Base-by-base conservation (phyloP, 2,888 invertebrate species). In the Clanis bilineata region DNA sequence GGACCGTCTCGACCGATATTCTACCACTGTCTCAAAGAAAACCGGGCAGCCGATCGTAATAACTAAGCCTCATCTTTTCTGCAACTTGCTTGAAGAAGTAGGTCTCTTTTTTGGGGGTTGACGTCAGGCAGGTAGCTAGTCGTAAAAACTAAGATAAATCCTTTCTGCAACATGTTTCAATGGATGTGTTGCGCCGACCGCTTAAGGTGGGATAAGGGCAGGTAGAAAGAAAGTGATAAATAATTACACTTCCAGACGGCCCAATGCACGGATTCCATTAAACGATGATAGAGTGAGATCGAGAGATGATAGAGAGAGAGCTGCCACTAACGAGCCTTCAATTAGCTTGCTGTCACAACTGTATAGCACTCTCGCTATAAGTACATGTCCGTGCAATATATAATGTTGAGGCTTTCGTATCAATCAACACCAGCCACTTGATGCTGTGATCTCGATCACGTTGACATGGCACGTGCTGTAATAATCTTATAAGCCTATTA, bases 401-500 rank as follows among this genome's bases (percentile, higher is more conserved):
- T n/a, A n/a, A n/a, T 28, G 25, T 39, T 39, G 25, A 23, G 28
- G 18, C 23, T 60, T 64, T 61, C 60, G 64, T 68, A 69, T 70
- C 69, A 70, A 72, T 73, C 70, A 69, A 64, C 64, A 66, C 65
- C 68, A 67, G 62, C 62, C 65, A 69, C 63, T 70, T 64, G 65
- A 67, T 68, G 59, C 65, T 65, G 51, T 62, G 57, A 65, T 70
- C 55, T 58, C 67, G 63, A 71, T 71, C 69, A 69, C 66, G 66
- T 69, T 68, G 70, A 63, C 65, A 70, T 68, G 68, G 64, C 70
- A 61, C 66, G 64, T 64, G 64, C 56, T 56, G 59, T 66, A 62
- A 66, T 69, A 57, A 63, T 64, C 58, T 57, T 59, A 64, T 63
- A 63, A 66, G 64, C 25, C 60, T 44, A 69, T 69, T 73, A 65